Base-by-base conservation (phyloP, 2,113 vertebrate species). In the Callipepla squamata region DNA sequence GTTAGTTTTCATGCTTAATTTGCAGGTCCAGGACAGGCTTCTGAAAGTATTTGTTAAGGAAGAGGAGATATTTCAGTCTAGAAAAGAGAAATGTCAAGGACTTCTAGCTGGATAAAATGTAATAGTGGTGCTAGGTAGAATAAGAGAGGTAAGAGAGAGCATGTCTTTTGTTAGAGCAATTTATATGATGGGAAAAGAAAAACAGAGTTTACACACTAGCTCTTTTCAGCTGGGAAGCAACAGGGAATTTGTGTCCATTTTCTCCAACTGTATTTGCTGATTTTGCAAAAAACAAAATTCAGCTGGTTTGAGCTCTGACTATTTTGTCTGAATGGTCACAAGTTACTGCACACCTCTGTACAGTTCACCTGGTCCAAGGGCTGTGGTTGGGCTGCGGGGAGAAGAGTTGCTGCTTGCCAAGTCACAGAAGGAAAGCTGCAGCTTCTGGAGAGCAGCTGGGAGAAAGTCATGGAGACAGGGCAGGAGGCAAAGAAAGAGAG, bases 401-500 rank as follows among this genome's bases (percentile, higher is more conserved):
- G 55, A 20, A 50, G 21, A 17, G 51, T 47, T 89, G 42, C 30
- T 63, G 18, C 32, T 48, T 63, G 34, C 22, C 17, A 58, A n/a
- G 32, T n/a, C 18, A 3, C 1, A 0, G 15, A 47, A 21, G 2
- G 18, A 40, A 70, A 23, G n/a, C 6, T 1, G 58, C 0, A 2
- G 20, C 38, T 72, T 59, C 50, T 65, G 50, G 28, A 58, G 13
- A 67, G 15, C 45, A 26, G 47, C n/a, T 55, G 67, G 42, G 58
- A 86, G 68, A 48, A 80, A 69, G 16, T 38, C 36, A 9, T 7
- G 26, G 45, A 66, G 16, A 51, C 13, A 66, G 66, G 13, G 40
- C 61, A 44, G 38, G 51, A 67, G 66, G 36, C 42, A 82, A 51
- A 62, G 57, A 9, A 75, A 1, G 22, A 20, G 8, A 55, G 58